Conservation (phyloP, 2,888 invertebrate species). For the Branchinecta sandiegonensis region DNA sequence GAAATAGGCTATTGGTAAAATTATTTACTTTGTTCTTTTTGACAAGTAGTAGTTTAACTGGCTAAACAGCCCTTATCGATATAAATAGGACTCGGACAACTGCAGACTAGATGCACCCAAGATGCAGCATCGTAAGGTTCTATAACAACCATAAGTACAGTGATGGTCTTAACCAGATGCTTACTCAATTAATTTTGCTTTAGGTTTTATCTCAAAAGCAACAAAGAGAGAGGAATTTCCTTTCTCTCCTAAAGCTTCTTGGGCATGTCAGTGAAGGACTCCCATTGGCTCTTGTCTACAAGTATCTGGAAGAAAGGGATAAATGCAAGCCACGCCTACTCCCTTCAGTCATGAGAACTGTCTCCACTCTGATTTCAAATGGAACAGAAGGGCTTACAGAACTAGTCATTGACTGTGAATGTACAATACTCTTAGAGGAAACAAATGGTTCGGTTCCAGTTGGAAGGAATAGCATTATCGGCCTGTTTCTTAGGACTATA, state of each 20-base stretch:
- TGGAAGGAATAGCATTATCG: not conserved
- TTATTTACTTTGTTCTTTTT: too few relatives aligned
- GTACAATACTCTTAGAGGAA: not conserved
- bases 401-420: not conserved
- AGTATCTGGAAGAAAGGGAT: not conserved
- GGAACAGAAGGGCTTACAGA: slow-evolving; percentile 2
- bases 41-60: too few relatives aligned
- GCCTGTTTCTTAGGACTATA: slow-evolving; percentile 4
- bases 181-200: too few relatives aligned
- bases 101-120: too few relatives aligned
- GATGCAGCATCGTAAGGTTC: too few relatives aligned
- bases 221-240: not conserved
- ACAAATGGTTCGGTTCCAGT: not conserved
- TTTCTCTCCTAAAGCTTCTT: not conserved
- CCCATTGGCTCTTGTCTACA: not conserved
- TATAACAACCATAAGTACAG: too few relatives aligned
- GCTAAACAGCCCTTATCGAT: too few relatives aligned
- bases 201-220: too few relatives aligned
- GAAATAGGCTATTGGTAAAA: too few relatives aligned
- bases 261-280: not conserved
- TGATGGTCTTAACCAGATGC: too few relatives aligned
- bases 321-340: not conserved
- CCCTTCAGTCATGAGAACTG: not conserved
- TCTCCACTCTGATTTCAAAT: not conserved
- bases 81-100: too few relatives aligned